Base-by-base conservation (phyloP, 2,888 invertebrate species). In the Nasonia oneida region DNA sequence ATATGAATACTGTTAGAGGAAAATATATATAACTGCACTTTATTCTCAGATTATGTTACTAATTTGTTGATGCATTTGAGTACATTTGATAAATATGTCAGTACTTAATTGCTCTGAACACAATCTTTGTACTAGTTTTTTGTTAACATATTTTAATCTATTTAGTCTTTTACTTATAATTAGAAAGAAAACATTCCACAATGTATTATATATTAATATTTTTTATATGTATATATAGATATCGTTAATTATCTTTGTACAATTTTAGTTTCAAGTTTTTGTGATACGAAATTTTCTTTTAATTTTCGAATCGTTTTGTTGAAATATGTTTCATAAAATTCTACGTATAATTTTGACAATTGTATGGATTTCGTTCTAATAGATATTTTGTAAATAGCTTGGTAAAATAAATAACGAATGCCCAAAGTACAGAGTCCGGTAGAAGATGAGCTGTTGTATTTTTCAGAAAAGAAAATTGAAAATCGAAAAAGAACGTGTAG, bases 401-500 rank as follows among this genome's bases (percentile, higher is more conserved):
- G 70, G 74, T 37, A 39, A 23, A 47, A 57, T 75, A 81, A n/a
- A 71, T 53, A 84, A 76, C 29, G 29, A 85, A 78, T 84, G 74
- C 42, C 78, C 37, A 84, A 83, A 81, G 84, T 89, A 73, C 71
- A 83, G 79, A 89, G 87, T 89, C 89, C 89, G 89, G 89, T 89
- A 89, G 89, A 88, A 89, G 81, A 89, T 88, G 89, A 89, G 89
- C 89, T 89, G 71, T 86, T 86, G 64, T 85, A 88, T 87, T 87
- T 85, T 87, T 57, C 39, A 76, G 70, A 82, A 81, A 77, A 71
- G n/a, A 73, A 64, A 71, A 75, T 53, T 74, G 23, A 75, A 67
- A 74, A 67, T 37, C 39, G 37, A 75, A 42, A 64, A 79, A 74
- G 23, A 73, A 47, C 29, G 39, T 86, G 79, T 83, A 83, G 81